Base-by-base conservation (phyloP, 2,113 vertebrate species). In the Accipiter virgatus region DNA sequence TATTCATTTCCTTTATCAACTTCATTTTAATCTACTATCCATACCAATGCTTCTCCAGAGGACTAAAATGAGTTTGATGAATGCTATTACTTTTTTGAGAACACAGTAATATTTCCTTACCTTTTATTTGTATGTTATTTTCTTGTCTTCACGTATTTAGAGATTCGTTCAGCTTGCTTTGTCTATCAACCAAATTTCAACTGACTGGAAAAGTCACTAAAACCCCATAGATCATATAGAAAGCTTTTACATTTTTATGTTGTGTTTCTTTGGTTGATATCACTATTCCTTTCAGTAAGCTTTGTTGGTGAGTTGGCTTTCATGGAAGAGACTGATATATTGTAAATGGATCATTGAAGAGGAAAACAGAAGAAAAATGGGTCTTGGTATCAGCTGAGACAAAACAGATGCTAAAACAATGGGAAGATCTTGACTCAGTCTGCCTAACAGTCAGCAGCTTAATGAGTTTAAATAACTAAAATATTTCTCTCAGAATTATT, bases 21-120 rank as follows among this genome's bases (percentile, higher is more conserved):
- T 94, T 92, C 21, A 65, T 88, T 93, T 97, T 93, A 79, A 94
- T 67, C 89, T 91, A 14, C 16, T 65, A 19, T 42, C 31, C 25
- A 59, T 88, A 7, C 40, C 71, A 93, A 42, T 56, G 58, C 15
- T 42, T 89, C 83, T 85, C 56, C 29, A 45, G 52, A 55, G 55
- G 19, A 61, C 63, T 91, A 79, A 82, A 93, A n/a, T 61, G 36
- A 79, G 61, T n/a, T 52, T 75, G 91, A 72, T 92, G 63, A 85
- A 91, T 62, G 16, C 74, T 81, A 50, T 43, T 65, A 55, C 47
- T 32, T 22, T 84, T 94, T 50, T 71, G 73, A 95, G 38, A 95
- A 62, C 72, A 27, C 13, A 38, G 8, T 48, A 71, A 53, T 88
- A 78, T 84, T 52, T 79, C 55, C 42, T 81, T 42, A 72, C 73